These are phyloP conservation scores for Microtus pennsylvanicus DNA, from an alignment of 2,113 vertebrate genomes.

Conservation along the genomic window DNA sequence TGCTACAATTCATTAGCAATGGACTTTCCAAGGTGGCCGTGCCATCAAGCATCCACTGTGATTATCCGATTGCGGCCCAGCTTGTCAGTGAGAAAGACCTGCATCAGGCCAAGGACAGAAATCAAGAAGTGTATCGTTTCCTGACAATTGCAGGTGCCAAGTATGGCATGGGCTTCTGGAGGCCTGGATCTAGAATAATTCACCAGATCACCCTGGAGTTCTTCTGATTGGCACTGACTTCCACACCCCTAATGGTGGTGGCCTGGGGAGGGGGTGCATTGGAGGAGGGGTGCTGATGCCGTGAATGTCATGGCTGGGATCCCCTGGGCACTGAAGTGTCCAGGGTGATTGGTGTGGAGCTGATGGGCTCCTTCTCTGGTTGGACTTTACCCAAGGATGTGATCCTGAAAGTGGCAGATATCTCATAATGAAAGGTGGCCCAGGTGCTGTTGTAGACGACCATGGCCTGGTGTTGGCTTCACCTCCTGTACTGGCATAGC, in stretches of 20 bases:
- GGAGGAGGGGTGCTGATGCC: constrained; percentile 96
- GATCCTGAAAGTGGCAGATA: constrained; percentile 96
- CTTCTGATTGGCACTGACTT: constrained; percentile 97
- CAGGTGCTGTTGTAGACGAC: constrained; percentile 96
- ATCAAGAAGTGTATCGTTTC: constrained; percentile 96
- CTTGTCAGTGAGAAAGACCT: constrained; percentile 92
- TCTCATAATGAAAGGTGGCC: constrained; percentile 97
- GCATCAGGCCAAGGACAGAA: constrained; percentile 83
- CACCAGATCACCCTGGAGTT: constrained; percentile 95
- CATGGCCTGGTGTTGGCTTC: constrained; percentile 96
- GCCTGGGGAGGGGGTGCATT: constrained; percentile 94
- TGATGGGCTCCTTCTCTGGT: constrained; percentile 93
- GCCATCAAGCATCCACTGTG: constrained; percentile 97
- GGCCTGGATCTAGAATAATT: constrained; percentile 14
- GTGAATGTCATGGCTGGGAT: constrained; percentile 96
- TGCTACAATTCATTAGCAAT: constrained; percentile 99
- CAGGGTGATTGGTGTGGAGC: constrained; percentile 96
- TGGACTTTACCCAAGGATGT: constrained; percentile 86
- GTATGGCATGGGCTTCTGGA: constrained; percentile 91
- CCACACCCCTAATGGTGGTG: constrained; percentile 96
- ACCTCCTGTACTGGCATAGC: constrained; percentile 99
- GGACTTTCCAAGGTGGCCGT: constrained; percentile 94
- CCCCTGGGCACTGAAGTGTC: constrained; percentile 91
- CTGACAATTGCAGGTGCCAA: constrained; percentile 93
- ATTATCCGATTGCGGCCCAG: constrained; percentile 97